phyloP scores from a whole-genome alignment of 2,888 invertebrate species.

The Eumerus sabulonum region DNA sequence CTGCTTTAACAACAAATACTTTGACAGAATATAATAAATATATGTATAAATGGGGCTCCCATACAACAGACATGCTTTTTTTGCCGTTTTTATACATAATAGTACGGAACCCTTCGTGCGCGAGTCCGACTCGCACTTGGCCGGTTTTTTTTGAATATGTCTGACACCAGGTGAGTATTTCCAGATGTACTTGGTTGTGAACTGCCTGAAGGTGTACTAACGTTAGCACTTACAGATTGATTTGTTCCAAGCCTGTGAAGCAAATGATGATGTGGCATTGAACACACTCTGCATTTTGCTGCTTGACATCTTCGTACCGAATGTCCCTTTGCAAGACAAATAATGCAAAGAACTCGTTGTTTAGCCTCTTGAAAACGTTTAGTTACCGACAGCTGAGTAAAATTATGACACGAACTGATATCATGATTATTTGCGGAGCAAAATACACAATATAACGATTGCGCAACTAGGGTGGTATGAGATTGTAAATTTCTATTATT shows the following conservation, averaged over 20 bases:
- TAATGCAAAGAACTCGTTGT: conserved; percentile 13
- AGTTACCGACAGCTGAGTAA: too few species aligned
- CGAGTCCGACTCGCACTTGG: too few species aligned
- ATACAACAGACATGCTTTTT: too few species aligned
- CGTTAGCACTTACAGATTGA: background rate
- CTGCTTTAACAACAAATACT: too few species aligned
- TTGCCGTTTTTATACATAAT: too few species aligned
- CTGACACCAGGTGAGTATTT: background rate
- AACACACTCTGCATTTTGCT: conserved; percentile 20
- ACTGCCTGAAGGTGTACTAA: background rate
- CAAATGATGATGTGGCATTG: conserved; percentile 20
- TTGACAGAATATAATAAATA: too few species aligned
- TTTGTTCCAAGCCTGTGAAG: conserved; percentile 19
- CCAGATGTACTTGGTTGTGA: conserved; percentile 7
- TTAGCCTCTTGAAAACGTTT: too few species aligned
- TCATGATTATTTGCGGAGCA: conserved; percentile 2
- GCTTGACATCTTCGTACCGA: conserved; percentile 18
- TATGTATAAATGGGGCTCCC: too few species aligned
- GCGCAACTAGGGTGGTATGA: conserved; percentile 2
- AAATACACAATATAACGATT: conserved; percentile 9
- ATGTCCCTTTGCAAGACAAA: conserved; percentile 30
- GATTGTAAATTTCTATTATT: background rate
- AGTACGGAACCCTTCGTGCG: too few species aligned
- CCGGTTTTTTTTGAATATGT: conserved; percentile 1
- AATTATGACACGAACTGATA: background rate